Evolutionary conservation across 2,888 invertebrate genomes (phyloP), one percentile per base, ranked within the genome.

Genomic region (Chrysomela aeneicollis): DNA sequence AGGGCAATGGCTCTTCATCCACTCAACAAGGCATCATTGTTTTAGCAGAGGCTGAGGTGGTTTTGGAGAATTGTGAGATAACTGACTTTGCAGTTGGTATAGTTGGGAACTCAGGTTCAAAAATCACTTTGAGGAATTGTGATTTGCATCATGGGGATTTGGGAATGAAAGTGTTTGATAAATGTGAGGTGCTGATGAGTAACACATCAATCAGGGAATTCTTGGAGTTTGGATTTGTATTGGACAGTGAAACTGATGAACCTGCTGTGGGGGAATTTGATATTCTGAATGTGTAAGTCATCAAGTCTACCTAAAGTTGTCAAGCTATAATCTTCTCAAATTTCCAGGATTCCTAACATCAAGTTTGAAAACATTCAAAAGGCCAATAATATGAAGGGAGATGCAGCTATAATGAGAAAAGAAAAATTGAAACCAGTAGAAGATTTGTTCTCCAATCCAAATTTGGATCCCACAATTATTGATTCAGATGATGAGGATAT

Each of bases 21-120:
- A 86, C 85, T 1, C 85, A 85, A 55, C 84, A 86, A 72, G 87
- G 86, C 19, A 82, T 88, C 22, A 82, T 87, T n/a, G 85, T 85
- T 52, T 74, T 85, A 72, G 76, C 82, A 59, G 81, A 84, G 71
- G 76, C 81, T 62, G 74, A 82, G 65, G 68, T 88, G 2, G 75
- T 82, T 26, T 73, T 87, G 3, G 77, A 84, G 10, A 81, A 85
- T 67, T 87, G 86, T 55, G 73, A 81, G 15, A 82, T 89, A 30
- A 79, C 79, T 46, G 82, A 84, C 42, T 86, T 88, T 75, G 83
- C 84, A 8, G 85, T 84, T n/a, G 86, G 85, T 1, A 76, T 88
- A 51, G 82, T 84, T 19, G 78, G 82, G 64, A 84, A 80, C 80
- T 84, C 79, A 51, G 73, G 74, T 68, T 83, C 82, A 49, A 79